A percentile compares a stretch with the other conserved stretches of the same genome.
phyloP scores from a whole-genome alignment of 1,140 invertebrate genomes.

The Charaxes varanes region DNA sequence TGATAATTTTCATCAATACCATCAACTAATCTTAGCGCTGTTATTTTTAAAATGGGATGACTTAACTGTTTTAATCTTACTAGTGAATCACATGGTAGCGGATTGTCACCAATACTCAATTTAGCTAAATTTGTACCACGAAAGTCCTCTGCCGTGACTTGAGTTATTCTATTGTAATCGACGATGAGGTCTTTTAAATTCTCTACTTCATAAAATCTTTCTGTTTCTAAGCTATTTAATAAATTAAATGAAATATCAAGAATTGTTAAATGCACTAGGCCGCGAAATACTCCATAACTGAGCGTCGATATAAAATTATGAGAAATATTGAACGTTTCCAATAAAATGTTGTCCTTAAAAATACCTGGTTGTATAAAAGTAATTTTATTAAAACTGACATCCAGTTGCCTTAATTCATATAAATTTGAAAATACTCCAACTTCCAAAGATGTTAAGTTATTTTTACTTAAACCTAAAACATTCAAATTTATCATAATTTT shows the following conservation, averaged over 20 bases:
- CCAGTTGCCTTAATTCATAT: slow-evolving; percentile 19
- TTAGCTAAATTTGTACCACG: slow-evolving; percentile 9
- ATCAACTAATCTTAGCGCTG: slow-evolving; percentile 8
- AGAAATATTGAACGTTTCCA: slow-evolving; percentile 29
- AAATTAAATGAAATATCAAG: slow-evolving; percentile 30
- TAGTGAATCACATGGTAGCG: slow-evolving; percentile 24
- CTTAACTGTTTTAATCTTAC: slow-evolving; percentile 12
- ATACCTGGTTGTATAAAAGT: slow-evolving; percentile 23
- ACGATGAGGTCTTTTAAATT: slow-evolving; percentile 20
- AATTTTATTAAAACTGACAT: slow-evolving; percentile 37
- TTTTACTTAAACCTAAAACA: slow-evolving; percentile 24
- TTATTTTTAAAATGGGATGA: slow-evolving; percentile 1
- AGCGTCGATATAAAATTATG: slow-evolving; percentile 24
- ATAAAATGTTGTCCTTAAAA: slow-evolving; percentile 24
- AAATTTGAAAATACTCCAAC: slow-evolving; percentile 23
- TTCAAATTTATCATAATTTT: slow-evolving; percentile 21
- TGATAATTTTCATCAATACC: slow-evolving; percentile 5
- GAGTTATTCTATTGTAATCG: slow-evolving; percentile 26
- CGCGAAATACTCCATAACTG: slow-evolving; percentile 24
- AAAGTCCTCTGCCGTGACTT: slow-evolving; percentile 18
- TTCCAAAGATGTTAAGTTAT: slow-evolving; percentile 26
- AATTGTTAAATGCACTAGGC: slow-evolving; percentile 18
- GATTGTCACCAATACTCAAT: slow-evolving; percentile 32
- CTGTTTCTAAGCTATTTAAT: slow-evolving; percentile 20
- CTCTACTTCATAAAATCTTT: slow-evolving; percentile 20